Evolutionary conservation across 92 coral and sea anemone genomes (phyloP), one percentile per base, ranked within the genome.

Genomic region (Micromussa lordhowensis): DNA sequence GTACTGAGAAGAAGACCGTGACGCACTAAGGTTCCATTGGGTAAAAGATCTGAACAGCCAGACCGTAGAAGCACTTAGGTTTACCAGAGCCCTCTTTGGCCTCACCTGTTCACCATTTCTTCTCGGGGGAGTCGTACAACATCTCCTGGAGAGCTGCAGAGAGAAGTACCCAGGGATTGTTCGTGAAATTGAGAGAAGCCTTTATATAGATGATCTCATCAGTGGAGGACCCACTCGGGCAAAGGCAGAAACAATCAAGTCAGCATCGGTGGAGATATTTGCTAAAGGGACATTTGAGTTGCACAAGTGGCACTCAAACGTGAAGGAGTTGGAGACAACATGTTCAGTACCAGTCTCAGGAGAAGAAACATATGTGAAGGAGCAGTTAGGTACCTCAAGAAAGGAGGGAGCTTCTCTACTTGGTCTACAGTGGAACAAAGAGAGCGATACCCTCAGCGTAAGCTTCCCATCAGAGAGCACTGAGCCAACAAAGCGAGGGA

Each of bases 121-220:
- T 21, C 88, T 85, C 58, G 88, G 61, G n/a, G 84, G 85, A 85
- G 78, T 57, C 24, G 17, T 85, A 68, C 70, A 75, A 31, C 71
- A 85, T 44, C 72, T 51, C 79, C 79, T 77, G 38, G 83, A 72
- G 21, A 74, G 36, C 69, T 85, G 64, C 21, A 36, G 83, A 14
- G 36, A 29, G 17, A 36, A 77, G 12, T 85, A 84, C 69, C 88
- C 88, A 84, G 70, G 22, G 40, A 73, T 61, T 36, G 88, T 84
- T 44, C 38, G 32, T 38, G 88, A 84, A 71, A 51, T 73, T n/a
- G 77, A 86, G 82, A 77, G 31, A n/a, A 80, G 79, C 54, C 74
- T 51, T 75, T 73, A 82, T 82, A 88, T 88, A 30, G 91, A 82
- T 74, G n/a, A n/a, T n/a, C n/a, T n/a, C n/a, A n/a, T n/a, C n/a